Evolutionary conservation across 2,888 invertebrate species (phyloP), one percentile per base, ranked within the genome.

Genomic region (Chrysomela aeneicollis): DNA sequence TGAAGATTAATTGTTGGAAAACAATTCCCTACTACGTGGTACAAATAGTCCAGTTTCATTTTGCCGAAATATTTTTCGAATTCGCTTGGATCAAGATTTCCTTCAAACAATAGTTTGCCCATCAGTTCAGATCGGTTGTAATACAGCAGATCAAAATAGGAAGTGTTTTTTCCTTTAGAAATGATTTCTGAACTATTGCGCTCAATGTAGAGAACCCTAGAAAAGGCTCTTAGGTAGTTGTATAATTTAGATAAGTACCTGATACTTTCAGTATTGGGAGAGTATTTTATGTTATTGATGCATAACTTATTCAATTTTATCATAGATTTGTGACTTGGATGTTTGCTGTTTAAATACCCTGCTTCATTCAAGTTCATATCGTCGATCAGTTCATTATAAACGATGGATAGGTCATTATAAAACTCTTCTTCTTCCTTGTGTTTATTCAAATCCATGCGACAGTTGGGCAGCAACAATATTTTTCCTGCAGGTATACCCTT

Each of bases 31-130:
- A 91, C 87, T 10, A 92, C 86, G 71, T 90, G 90, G 72, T 92
- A 90, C 54, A 91, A 87, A 59, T 92, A 84, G 84, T 92, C 91
- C 1, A 92, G 86, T 77, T 91, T 90, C 17, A 92, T 79, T 71
- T 88, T 88, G 32, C 86, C 85, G 65, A 92, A 91, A 73, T 90
- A 86, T 0, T 85, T 82, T 76, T 92, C 92, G 62, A 93, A 87
- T 74, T 88, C 87, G 1, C 88, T 83, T 0, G 92, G 89, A 2
- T 90, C 87, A 59, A 90, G 82, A 63, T 89, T 86, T 72, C 88
- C 86, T 64, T 89, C 87, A 74, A 91, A 91, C 65, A 92, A 86
- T 76, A 91, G 84, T 72, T 87, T 87, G 1, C 90, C 89, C 70
- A 90, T 87, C 61, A 90, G 85, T 70, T 87, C 85, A 61, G 87